A percentile compares a stretch with the other conserved stretches of the same genome.
These are phyloP conservation scores for Psittacula cyanocephala DNA, from an alignment of 2,113 vertebrate species.

Conservation along the genomic window DNA sequence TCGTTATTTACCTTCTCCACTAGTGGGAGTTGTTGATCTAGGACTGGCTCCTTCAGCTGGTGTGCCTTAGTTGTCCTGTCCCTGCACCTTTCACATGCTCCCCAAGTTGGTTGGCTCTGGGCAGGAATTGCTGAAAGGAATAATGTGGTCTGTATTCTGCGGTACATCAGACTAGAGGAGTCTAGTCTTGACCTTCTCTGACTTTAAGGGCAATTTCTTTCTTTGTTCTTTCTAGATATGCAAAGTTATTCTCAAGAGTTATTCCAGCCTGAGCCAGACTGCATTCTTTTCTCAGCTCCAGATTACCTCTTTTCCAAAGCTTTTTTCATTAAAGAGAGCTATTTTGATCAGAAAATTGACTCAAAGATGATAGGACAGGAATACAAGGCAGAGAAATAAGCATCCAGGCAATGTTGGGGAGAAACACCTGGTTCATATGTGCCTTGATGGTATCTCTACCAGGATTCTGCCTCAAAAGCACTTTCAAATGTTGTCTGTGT, in stretches of 20 bases:
- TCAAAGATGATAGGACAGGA: background rate
- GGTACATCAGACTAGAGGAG: background rate
- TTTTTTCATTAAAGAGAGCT: background rate
- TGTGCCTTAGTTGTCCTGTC: background rate
- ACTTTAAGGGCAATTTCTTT: background rate
- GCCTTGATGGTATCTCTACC: background rate
- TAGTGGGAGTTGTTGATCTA: background rate
- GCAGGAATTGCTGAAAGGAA: background rate
- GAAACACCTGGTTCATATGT: background rate
- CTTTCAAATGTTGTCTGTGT: background rate
- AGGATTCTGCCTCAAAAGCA: background rate
- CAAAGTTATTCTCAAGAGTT: background rate
- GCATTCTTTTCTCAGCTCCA: background rate
- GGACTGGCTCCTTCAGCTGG: background rate
- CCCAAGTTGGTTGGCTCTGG: background rate
- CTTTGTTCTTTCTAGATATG: background rate
- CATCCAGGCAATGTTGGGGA: background rate
- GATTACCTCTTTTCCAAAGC: background rate
- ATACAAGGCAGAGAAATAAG: background rate
- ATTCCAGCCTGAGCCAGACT: background rate
- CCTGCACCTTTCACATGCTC: background rate
- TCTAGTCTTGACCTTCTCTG: background rate
- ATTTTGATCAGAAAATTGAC: background rate
- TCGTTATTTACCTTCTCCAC: background rate
- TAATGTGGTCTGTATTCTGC: background rate